phyloP scores from a whole-genome alignment of 2,113 vertebrate species.

The Nicator chloris region DNA sequence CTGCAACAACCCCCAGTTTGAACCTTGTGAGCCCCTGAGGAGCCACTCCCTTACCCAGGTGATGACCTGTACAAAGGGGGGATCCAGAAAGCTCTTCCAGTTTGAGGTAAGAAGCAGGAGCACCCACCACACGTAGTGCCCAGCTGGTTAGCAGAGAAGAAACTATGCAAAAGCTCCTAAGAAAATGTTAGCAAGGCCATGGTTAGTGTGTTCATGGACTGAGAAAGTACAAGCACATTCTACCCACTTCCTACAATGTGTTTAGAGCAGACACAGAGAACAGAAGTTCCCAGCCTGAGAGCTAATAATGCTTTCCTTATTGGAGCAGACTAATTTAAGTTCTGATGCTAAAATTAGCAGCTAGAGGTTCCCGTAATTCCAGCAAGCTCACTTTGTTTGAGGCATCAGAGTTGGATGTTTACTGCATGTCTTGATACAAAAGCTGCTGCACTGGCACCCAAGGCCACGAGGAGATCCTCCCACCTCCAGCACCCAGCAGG shows the following conservation, averaged over 20 bases:
- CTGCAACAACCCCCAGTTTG: neutral
- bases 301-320: neutral
- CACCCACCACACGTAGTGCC: neutral
- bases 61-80: neutral
- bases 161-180: neutral
- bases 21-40: neutral
- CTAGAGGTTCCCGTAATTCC: neutral
- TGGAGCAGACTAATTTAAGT: neutral
- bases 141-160: conserved; percentile 30
- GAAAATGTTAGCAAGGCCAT: conserved; percentile 3
- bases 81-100: neutral
- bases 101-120: neutral
- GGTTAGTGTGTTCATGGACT: neutral
- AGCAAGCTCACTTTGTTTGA: conserved; percentile 47
- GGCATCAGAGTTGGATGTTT: conserved; percentile 70
- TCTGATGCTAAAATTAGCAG: neutral
- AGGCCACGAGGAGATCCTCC: conserved; percentile 13
- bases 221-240: neutral
- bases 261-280: neutral
- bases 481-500: neutral
- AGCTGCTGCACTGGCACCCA: conserved; percentile 15
- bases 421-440: conserved; percentile 47
- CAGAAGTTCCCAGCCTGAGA: neutral
- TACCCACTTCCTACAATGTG: neutral
- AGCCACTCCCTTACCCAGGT: neutral